These are phyloP conservation scores for Ochotona curzoniae DNA, from an alignment of 2,113 vertebrate species.

Conservation along the genomic window DNA sequence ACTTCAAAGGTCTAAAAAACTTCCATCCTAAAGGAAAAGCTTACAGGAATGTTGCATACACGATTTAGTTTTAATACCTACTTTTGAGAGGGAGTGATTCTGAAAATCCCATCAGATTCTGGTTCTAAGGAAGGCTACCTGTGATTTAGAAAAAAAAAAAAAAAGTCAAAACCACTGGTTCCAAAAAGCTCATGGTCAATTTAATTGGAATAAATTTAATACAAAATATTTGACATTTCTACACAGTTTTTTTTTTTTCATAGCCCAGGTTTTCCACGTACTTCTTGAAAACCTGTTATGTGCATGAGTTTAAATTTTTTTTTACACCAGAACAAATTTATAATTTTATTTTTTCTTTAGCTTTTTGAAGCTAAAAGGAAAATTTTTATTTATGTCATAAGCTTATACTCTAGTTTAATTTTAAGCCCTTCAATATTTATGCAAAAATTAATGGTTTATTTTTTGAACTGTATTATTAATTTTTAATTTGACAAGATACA, in stretches of 20 bases:
- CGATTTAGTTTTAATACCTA: background rate
- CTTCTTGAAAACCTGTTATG: too few species aligned
- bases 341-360: too few species aligned
- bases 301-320: too few species aligned
- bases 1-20: background rate
- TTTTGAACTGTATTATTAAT: background rate
- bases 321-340: too few species aligned
- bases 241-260: too few species aligned
- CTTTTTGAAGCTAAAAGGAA: too few species aligned
- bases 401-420: background rate
- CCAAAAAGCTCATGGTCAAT: too few species aligned
- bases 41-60: background rate
- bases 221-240: too few species aligned
- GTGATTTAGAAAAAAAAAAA: background rate
- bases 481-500: background rate
- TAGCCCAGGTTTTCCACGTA: too few species aligned
- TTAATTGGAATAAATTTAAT: too few species aligned
- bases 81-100: background rate
- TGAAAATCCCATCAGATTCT: constrained; percentile 24
- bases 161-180: background rate
- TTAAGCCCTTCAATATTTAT: background rate
- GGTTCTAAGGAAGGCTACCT: background rate
- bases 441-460: constrained; percentile 2
- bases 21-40: background rate
- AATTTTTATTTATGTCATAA: background rate